These are phyloP conservation scores for Halictus ligatus DNA, from an alignment of 2,888 invertebrate species.

Conservation along the genomic window DNA sequence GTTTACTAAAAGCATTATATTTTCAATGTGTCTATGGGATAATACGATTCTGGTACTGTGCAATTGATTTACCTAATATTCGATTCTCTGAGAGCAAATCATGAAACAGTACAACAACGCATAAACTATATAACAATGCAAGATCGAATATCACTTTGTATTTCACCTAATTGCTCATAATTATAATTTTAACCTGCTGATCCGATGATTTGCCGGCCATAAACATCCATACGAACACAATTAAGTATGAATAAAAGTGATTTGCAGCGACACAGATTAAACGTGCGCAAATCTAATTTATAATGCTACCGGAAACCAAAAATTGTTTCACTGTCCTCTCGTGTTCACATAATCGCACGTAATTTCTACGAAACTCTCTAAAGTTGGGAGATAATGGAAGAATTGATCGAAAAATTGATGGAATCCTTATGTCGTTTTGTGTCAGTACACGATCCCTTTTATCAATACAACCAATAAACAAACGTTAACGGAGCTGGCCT, in stretches of 20 bases:
- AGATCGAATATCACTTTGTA: not conserved
- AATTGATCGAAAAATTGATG: not conserved
- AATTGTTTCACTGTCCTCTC: not conserved
- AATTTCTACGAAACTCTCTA: not conserved
- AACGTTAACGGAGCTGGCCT: not conserved
- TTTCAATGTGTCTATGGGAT: no score
- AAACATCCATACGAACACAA: constrained; percentile 54
- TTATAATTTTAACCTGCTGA: constrained; percentile 63
- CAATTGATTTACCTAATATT: not conserved
- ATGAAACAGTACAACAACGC: no score
- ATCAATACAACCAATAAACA: not conserved
- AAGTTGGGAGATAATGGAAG: not conserved
- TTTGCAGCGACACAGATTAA: not conserved
- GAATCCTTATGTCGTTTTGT: not conserved
- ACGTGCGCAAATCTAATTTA: not conserved
- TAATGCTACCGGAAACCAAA: not conserved
- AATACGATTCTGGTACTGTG: no score
- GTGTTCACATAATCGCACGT: not conserved
- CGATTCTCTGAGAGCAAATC: not conserved
- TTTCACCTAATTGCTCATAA: not conserved
- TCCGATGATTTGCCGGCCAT: constrained; percentile 48
- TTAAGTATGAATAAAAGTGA: not conserved
- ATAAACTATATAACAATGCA: not conserved
- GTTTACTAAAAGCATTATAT: no score
- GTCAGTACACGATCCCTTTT: not conserved